Evolutionary conservation across 2,113 vertebrate species (phyloP).

Genomic region (Pedionomus torquatus): DNA sequence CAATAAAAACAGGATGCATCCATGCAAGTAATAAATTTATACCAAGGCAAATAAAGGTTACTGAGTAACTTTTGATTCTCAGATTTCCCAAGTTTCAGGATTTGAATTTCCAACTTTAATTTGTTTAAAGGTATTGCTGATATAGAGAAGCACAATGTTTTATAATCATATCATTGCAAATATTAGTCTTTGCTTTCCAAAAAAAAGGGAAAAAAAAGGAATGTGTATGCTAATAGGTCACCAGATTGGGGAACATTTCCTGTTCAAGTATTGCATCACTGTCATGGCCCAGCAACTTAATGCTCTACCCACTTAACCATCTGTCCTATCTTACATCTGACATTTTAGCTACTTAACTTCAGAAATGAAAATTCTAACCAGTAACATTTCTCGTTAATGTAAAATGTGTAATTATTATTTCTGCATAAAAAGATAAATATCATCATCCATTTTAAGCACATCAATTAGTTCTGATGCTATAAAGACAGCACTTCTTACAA

Average conservation of each 20-base stretch:
- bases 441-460: slow-evolving; percentile 8
- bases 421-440: slow-evolving; percentile 15
- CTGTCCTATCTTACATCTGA: slow-evolving; percentile 17
- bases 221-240: neutral
- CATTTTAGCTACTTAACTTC: neutral
- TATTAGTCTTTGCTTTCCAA: neutral
- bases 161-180: neutral
- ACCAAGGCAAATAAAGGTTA: neutral
- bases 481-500: slow-evolving; percentile 39
- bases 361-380: slow-evolving; percentile 22
- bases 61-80: neutral
- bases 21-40: neutral
- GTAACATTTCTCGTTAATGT: slow-evolving; percentile 4
- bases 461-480: neutral
- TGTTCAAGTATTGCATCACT: neutral
- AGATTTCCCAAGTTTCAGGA: neutral
- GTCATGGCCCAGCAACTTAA: neutral
- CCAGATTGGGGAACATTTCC: neutral
- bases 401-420: slow-evolving; percentile 17
- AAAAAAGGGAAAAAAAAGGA: neutral
- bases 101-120: neutral
- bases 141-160: neutral
- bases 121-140: neutral
- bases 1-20: neutral
- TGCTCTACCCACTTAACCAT: slow-evolving; percentile 27